These are phyloP conservation scores for Sebastes taczanowskii DNA, from an alignment of 2,797 vertebrate species.

Conservation along the genomic window DNA sequence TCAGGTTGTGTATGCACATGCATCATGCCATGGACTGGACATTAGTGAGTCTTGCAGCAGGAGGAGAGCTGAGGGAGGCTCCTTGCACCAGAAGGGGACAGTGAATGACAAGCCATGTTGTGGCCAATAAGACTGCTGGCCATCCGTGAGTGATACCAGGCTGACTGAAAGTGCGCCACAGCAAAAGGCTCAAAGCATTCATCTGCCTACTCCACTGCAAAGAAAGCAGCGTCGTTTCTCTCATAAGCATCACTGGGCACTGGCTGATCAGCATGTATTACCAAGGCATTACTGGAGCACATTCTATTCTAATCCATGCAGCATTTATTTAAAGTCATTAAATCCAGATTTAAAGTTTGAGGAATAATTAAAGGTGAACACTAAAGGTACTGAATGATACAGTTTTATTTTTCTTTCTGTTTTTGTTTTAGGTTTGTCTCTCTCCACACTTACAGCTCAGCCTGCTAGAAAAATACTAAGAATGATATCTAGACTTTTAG, in stretches of 20 bases:
- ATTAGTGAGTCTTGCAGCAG: conserved; percentile 27
- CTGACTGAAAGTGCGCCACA: conserved; percentile 55
- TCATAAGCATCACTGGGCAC: conserved; percentile 5
- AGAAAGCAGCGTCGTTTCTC: not conserved
- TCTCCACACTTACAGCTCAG: not conserved
- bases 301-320: not conserved
- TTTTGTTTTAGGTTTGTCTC: not conserved
- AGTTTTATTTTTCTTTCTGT: not conserved
- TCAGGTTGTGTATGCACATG: not conserved
- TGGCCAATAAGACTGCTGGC: conserved; percentile 35
- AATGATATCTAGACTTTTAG: not conserved
- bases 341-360: not conserved
- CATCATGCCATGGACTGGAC: not conserved
- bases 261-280: not conserved
- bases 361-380: not conserved
- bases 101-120: conserved; percentile 54
- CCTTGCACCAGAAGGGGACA: conserved; percentile 43
- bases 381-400: not conserved
- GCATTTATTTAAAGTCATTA: not conserved
- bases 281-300: not conserved
- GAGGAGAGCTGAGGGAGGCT: conserved; percentile 42
- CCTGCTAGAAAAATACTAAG: not conserved
- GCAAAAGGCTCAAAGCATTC: conserved; percentile 20
- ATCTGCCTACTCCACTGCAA: conserved; percentile 35
- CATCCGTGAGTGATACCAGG: conserved; percentile 16